phyloP scores from a whole-genome alignment of 2,888 invertebrate genomes.

The Volucella inanis region DNA sequence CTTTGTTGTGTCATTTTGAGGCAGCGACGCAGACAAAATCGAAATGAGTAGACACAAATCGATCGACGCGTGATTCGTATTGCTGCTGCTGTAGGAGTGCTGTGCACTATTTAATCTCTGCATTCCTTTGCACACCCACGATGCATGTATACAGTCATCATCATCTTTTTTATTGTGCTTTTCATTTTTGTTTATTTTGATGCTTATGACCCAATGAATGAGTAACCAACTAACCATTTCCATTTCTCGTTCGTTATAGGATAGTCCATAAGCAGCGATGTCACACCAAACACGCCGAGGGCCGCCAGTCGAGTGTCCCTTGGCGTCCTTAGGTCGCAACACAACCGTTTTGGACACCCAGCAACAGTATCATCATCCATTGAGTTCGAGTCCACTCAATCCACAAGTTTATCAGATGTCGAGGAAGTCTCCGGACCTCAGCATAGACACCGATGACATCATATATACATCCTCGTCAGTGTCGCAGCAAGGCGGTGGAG shows the following conservation, averaged over 20 bases:
- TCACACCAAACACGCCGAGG: slow-evolving; percentile 82
- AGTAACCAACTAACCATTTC: slow-evolving; percentile 48
- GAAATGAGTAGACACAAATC: slow-evolving; percentile 54
- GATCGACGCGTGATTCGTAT: slow-evolving; percentile 45
- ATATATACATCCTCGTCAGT: slow-evolving; percentile 80
- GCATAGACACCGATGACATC: slow-evolving; percentile 80
- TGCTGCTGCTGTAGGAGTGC: slow-evolving; percentile 33
- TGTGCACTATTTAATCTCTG: slow-evolving; percentile 45
- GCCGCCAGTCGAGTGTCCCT: slow-evolving; percentile 85
- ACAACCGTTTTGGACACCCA: slow-evolving; percentile 81
- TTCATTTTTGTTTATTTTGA: slow-evolving; percentile 21
- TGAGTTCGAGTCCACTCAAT: slow-evolving; percentile 83
- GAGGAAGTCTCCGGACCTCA: slow-evolving; percentile 82
- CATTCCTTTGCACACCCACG: slow-evolving; percentile 55
- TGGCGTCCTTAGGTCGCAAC: slow-evolving; percentile 85
- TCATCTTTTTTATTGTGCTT: slow-evolving; percentile 17
- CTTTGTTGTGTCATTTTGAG: slow-evolving; percentile 25
- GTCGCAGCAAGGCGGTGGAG: slow-evolving; percentile 77
- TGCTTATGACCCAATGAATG: slow-evolving; percentile 29
- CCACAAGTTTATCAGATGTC: slow-evolving; percentile 84
- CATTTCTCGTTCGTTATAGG: slow-evolving; percentile 38
- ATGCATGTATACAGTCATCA: slow-evolving; percentile 26
- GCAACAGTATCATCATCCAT: slow-evolving; percentile 82
- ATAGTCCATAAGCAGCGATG: slow-evolving; percentile 78
- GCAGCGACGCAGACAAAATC: slow-evolving; percentile 16